A percentile compares a stretch with the other conserved stretches of the same genome.
phyloP scores from a whole-genome alignment of 2,113 vertebrate species.

The Tor tambroides region DNA sequence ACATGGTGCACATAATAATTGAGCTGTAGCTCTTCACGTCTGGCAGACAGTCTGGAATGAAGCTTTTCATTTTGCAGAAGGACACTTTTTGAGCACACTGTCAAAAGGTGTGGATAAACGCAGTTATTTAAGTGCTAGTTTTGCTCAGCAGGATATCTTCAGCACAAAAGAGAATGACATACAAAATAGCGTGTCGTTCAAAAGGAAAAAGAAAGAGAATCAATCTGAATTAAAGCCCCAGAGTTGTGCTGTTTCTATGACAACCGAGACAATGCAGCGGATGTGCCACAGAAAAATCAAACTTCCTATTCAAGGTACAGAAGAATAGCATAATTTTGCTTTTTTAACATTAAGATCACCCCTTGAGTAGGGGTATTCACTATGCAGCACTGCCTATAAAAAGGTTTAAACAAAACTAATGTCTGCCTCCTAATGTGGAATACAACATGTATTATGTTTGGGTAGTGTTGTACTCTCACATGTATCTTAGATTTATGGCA shows the following conservation, averaged over 20 bases:
- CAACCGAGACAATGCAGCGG: slow-evolving; percentile 22
- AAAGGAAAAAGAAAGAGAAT: slow-evolving; percentile 31
- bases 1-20: background rate
- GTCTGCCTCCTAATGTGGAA: background rate
- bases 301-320: slow-evolving; percentile 6
- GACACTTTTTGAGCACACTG: background rate
- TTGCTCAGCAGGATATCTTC: slow-evolving; percentile 10
- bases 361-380: background rate
- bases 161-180: slow-evolving; percentile 27
- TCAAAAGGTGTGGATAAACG: slow-evolving; percentile 39
- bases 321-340: background rate
- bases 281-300: slow-evolving; percentile 1
- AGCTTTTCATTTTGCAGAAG: slow-evolving; percentile 8
- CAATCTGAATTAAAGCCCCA: slow-evolving; percentile 9
- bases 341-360: background rate
- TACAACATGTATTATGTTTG: background rate
- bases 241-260: slow-evolving; percentile 32
- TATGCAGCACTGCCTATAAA: background rate
- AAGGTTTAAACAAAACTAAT: background rate
- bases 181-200: background rate
- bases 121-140: slow-evolving; percentile 33
- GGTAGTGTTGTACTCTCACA: background rate
- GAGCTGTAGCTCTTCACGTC: slow-evolving; percentile 10
- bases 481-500: background rate
- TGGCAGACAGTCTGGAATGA: slow-evolving; percentile 3